These are phyloP conservation scores for Alouatta palliata DNA, from an alignment of 2,113 vertebrate species.

Conservation along the genomic window DNA sequence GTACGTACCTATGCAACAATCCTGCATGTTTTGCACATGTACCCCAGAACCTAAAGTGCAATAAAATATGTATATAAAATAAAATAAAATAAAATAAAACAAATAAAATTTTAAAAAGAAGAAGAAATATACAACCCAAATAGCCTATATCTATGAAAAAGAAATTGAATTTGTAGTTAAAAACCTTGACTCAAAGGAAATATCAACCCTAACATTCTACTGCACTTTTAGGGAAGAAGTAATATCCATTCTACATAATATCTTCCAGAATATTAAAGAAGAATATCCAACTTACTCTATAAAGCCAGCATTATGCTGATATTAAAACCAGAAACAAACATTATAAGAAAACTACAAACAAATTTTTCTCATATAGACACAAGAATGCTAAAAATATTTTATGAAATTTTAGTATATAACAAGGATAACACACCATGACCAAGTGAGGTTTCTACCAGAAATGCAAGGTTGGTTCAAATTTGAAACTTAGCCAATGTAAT, in stretches of 20 bases:
- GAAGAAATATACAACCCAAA: neutral
- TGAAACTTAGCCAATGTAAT: neutral
- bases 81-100: too few relatives aligned
- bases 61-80: too few relatives aligned
- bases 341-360: neutral
- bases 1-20: too few relatives aligned
- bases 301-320: neutral
- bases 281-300: neutral
- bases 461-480: neutral
- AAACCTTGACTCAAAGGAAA: constrained; percentile 1
- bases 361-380: neutral
- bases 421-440: neutral
- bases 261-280: neutral
- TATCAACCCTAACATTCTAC: neutral
- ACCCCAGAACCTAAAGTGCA: too few relatives aligned
- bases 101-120: too few relatives aligned
- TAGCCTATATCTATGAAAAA: neutral
- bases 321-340: neutral
- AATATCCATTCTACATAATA: neutral
- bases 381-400: constrained; percentile 9
- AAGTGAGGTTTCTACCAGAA: neutral
- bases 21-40: too few relatives aligned
- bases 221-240: neutral
- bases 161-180: constrained; percentile 1
- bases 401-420: neutral